Evolutionary conservation across 1,140 invertebrate species (phyloP).

Genomic region (Micrasema longulum): DNA sequence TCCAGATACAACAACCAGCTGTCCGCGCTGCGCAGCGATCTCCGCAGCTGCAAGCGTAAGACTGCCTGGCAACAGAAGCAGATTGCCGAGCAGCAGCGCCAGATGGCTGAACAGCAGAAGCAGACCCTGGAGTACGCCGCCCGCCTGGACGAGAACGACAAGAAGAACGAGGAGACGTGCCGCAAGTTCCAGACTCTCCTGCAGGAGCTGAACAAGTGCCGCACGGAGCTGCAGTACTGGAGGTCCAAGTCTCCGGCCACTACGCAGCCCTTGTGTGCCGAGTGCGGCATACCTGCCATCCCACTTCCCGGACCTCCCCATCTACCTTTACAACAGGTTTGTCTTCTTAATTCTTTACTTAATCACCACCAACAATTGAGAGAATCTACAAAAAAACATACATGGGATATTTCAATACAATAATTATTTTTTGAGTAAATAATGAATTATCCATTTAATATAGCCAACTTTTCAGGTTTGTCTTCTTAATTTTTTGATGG

Average conservation of each 20-base stretch:
- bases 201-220: conserved; percentile 91
- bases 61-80: conserved; percentile 86
- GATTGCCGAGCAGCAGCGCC: conserved; percentile 85
- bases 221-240: conserved; percentile 91
- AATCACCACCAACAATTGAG: too few relatives aligned
- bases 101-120: conserved; percentile 79
- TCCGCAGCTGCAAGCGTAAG: conserved; percentile 82
- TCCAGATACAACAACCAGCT: conserved; percentile 81
- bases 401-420: too few relatives aligned
- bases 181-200: conserved; percentile 88
- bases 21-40: conserved; percentile 78
- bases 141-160: conserved; percentile 87
- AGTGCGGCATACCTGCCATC: conserved; percentile 59
- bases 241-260: conserved; percentile 85
- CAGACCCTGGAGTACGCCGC: conserved; percentile 83
- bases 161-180: conserved; percentile 89
- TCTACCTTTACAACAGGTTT: conserved; percentile 48
- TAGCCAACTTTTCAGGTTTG: too few relatives aligned
- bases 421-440: too few relatives aligned
- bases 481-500: too few relatives aligned
- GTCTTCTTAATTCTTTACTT: too few relatives aligned
- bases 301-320: conserved; percentile 37
- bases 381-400: too few relatives aligned
- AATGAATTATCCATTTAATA: too few relatives aligned
- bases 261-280: conserved; percentile 66